Evolutionary conservation across 2,888 invertebrate genomes (phyloP), one percentile per base, ranked within the genome.

Genomic region (Papilio elwesi): DNA sequence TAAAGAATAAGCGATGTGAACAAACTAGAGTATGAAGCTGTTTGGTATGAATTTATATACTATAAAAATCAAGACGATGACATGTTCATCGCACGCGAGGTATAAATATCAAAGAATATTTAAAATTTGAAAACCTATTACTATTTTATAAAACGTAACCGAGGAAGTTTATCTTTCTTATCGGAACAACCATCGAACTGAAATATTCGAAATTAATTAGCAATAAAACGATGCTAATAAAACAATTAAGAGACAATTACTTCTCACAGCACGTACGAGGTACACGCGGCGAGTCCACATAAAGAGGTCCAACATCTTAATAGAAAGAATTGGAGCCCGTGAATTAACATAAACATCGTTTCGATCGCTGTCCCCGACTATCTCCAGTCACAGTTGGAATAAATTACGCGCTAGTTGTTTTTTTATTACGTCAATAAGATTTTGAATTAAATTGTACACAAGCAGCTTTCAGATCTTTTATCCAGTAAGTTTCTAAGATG

Each of bases 301-400:
- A 89, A 90, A 90, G 82, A 86, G 86, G 80, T 62, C 80, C 75
- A 88, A 91, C 90, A 85, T 88, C 91, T 92, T 84, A 89, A 90
- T 90, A 85, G 85, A 87, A 87, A 84, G 84, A 85, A 80, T 81
- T 73, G 78, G 76, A 78, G 74, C 43, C 53, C 13, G 11, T 78
- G 77, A 82, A 92, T 93, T 93, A 87, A 87, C 93, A 92, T 93
- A 92, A 91, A 91, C 90, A 92, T 87, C 83, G 84, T 78, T 87
- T 85, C 84, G 85, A 88, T 85, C 82, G 85, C 85, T 81, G 85
- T 85, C 81, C 79, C 80, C 85, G 87, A 88, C 87, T 83, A 83
- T 85, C 84, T 79, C 81, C 82, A 82, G 84, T 86, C 87, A 82
- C 87, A 87, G 83, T 86, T 88, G 85, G 89, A 90, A 91, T 90